phyloP scores from a whole-genome alignment of 2,888 invertebrate genomes.

The Meteorus colon region DNA sequence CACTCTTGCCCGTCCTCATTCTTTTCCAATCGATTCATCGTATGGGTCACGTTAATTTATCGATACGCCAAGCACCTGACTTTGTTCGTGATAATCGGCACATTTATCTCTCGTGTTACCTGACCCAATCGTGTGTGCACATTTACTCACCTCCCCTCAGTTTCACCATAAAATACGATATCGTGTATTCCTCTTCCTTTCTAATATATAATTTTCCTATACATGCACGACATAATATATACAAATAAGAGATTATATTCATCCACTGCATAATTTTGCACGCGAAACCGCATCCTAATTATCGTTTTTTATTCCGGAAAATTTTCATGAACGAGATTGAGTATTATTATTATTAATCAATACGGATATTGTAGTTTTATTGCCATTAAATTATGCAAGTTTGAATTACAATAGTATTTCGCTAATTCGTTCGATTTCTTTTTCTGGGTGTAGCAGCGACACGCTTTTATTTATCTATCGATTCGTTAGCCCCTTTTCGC shows the following conservation, averaged over 20 bases:
- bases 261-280: too few species aligned
- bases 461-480: constrained; percentile 34
- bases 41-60: constrained; percentile 44
- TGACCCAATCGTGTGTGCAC: constrained; percentile 30
- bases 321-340: too few species aligned
- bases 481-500: constrained; percentile 37
- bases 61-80: constrained; percentile 36
- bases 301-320: too few species aligned
- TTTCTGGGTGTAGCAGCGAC: not conserved
- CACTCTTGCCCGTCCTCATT: not conserved
- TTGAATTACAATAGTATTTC: too few species aligned
- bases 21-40: constrained; percentile 28
- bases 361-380: too few species aligned
- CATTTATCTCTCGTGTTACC: constrained; percentile 33
- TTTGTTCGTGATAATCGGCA: constrained; percentile 39
- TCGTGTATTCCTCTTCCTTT: not conserved
- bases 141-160: constrained; percentile 9
- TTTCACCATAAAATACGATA: too few species aligned
- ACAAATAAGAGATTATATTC: too few species aligned
- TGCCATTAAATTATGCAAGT: too few species aligned
- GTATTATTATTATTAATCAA: too few species aligned
- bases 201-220: not conserved
- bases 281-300: too few species aligned
- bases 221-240: too few species aligned
- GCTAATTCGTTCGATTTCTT: too few species aligned